Evolutionary conservation across 35 echinoderm and acorn worm genomes (phyloP), one percentile per base, ranked within the genome.

Genomic region (Stichopus chloronotus): DNA sequence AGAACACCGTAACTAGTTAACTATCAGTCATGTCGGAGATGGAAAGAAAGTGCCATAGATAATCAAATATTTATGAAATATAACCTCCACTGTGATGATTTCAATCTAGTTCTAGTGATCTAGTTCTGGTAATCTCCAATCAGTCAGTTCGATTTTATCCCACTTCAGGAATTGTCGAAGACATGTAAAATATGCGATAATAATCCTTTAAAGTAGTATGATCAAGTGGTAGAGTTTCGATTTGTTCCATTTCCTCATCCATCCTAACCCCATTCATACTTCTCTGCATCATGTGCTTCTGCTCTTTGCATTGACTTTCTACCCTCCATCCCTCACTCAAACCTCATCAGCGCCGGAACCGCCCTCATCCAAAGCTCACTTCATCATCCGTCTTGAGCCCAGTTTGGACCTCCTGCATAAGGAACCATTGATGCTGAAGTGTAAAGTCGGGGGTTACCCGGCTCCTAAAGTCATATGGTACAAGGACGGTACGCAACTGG

Each of bases 391-490:
- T 76, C 88, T 91, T 53, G 88, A 74, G 12, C 65, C 88, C 13
- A 52, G 53, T 8, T 56, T 78, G 21, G 87, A 63, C 10, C 59
- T 94, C 87, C 5, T 25, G 10, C 52, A 91, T 53, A 92, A 92
- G 57, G 87, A 96, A 54, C 95, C 95, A 12, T 13, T 93, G 53
- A 21, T 83, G 9, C 52, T 96, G 7, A 69, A 83, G 25, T 97
- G 95, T 81, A 78, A 86, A 84, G 91, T 97, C 52, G 74, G 83
- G 63, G 93, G 93, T 13, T 90, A 97, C 55, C 93, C 84, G 22
- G 90, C 84, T 16, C 90, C 94, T 5, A 78, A 92, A 16, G 88
- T 93, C 63, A 88, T 88, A 5, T 97, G 95, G 95, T 97, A 91
- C 84, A 94, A 94, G 58, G 84, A 97, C 25, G 95, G 91, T 43